Evolutionary conservation across 2,113 vertebrate species (phyloP), one percentile per base, ranked within the genome.

Genomic region (Tapirus terrestris): DNA sequence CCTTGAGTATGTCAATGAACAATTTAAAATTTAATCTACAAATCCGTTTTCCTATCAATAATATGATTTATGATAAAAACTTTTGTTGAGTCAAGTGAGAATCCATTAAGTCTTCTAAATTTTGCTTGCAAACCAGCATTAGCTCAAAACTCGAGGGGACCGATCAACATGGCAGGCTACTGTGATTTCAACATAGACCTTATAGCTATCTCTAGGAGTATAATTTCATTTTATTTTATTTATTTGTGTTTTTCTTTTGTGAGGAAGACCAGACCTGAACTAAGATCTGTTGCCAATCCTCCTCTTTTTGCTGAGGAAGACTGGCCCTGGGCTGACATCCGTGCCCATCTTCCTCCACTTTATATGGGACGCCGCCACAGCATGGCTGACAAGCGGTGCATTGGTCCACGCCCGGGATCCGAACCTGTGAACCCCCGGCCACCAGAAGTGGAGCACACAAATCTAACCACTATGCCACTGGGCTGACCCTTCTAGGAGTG

Each of bases 11-110:
- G 18, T 14, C 48, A 79, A 72, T 14, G 12, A 11, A n/a, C 33
- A 96, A 91, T 72, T 88, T 63, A 63, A 81, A 94, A 65, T 72
- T 45, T 79, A 87, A 84, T 48, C 68, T 79, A 27, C 2, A 83
- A 56, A 83, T 70, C 21, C 5, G 20, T 80, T 83, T 88, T 79
- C 5, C 13, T 36, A 27, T 83, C 51, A n/a, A 2, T 75, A 76
- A 17, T 68, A 79, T 67, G 33, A 39, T 58, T 72, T n/a, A 67
- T 75, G 36, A 60, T 77, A 16, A 39, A 77, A 84, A 79, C 13
- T 82, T 63, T 29, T 63, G 13, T 16, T 73, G 81, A 58, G 14
- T 14, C 27, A 43, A 88, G 27, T 48, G 33, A 18, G 12, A 89
- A 80, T 43, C 60, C 27, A 88, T 21, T 60, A 87, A 73, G 29